Evolutionary conservation across 2,888 invertebrate genomes (phyloP).

Genomic region (Scaptomyza reducta): DNA sequence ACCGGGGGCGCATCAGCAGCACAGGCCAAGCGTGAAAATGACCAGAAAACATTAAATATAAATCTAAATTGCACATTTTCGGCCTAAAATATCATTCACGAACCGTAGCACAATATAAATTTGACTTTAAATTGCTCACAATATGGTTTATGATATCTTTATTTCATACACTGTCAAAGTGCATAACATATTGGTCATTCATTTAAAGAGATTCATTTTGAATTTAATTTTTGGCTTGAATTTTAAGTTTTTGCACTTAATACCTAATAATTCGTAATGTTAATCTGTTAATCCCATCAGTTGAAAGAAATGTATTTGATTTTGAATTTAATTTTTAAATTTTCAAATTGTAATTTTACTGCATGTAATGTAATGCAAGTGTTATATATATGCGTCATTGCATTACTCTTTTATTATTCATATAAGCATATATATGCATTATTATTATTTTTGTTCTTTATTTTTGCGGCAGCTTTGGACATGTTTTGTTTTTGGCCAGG

Average conservation of each 20-base stretch:
- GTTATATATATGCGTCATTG: not conserved
- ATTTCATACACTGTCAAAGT: not conserved
- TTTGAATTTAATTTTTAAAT: too few species aligned
- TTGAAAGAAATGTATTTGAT: too few species aligned
- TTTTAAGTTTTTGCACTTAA: too few species aligned
- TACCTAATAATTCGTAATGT: too few species aligned
- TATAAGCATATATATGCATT: not conserved
- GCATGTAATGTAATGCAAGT: too few species aligned
- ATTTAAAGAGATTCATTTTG: too few species aligned
- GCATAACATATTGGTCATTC: not conserved
- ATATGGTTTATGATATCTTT: constrained; percentile 11
- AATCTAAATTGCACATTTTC: constrained; percentile 68
- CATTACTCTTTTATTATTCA: not conserved
- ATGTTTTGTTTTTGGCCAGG: constrained; percentile 35
- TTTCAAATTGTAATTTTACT: too few species aligned
- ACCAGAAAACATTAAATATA: constrained; percentile 70
- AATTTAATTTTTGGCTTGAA: too few species aligned
- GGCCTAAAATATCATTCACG: constrained; percentile 47
- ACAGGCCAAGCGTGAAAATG: constrained; percentile 67
- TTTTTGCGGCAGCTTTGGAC: too few species aligned
- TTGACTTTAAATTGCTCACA: constrained; percentile 53
- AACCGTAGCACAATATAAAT: constrained; percentile 53
- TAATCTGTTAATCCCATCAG: too few species aligned
- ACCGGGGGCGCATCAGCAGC: constrained; percentile 42
- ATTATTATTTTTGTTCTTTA: too few species aligned